phyloP scores from a whole-genome alignment of 2,113 vertebrate genomes.

The Parotia lawesii region DNA sequence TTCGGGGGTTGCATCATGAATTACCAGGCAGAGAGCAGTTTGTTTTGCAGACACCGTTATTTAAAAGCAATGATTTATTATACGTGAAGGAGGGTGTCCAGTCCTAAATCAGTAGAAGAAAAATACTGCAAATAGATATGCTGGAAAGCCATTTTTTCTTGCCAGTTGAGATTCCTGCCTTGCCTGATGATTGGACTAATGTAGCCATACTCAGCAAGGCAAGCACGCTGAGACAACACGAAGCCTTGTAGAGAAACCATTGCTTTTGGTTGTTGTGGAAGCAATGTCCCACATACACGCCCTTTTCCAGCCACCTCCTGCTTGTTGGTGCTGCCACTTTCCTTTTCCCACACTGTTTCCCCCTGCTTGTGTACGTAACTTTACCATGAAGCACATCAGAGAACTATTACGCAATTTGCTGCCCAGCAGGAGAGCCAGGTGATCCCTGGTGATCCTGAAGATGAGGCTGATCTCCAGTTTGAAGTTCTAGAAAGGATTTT shows the following conservation, averaged over 20 bases:
- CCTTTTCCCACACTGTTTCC: background rate
- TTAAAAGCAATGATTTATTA: background rate
- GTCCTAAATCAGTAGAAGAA: background rate
- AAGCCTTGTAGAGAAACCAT: background rate
- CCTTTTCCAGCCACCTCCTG: background rate
- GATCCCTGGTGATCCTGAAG: background rate
- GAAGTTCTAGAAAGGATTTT: background rate
- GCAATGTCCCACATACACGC: fast-evolving
- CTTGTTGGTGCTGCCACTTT: background rate
- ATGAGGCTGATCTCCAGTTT: background rate
- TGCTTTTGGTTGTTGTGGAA: background rate
- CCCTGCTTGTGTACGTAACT: background rate
- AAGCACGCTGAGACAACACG: background rate
- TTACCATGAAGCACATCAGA: background rate
- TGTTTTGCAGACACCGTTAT: background rate
- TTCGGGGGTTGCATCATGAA: background rate
- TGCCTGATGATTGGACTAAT: background rate
- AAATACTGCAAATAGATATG: background rate
- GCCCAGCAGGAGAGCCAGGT: background rate
- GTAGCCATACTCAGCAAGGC: background rate
- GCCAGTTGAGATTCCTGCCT: background rate
- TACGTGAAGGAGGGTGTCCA: background rate
- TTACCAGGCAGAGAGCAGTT: background rate
- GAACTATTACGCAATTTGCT: background rate
- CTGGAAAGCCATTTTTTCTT: background rate